These are phyloP conservation scores for roundworm (Caenorhabditis elegans) DNA, from an alignment of 1,140 invertebrate genomes.

Conservation along the genomic window DNA sequence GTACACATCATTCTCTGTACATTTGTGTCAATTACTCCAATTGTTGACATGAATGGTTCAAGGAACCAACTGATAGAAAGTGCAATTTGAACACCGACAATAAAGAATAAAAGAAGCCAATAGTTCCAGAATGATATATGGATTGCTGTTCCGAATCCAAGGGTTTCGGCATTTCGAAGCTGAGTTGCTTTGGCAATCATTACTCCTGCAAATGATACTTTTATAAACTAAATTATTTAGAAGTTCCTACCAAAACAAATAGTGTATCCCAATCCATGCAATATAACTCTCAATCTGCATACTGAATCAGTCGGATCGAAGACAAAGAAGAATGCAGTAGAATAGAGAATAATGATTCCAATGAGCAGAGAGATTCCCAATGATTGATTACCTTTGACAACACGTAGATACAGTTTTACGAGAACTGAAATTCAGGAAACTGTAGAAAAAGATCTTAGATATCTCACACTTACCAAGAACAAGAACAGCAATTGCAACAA, in stretches of 20 bases:
- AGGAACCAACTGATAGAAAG: slow-evolving; percentile 47
- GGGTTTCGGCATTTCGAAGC: slow-evolving; percentile 60
- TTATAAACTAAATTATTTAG: background rate
- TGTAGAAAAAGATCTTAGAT: background rate
- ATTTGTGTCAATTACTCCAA: slow-evolving; percentile 28
- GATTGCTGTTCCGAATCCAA: slow-evolving; percentile 44
- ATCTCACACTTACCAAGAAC: slow-evolving; percentile 58
- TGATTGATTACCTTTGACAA: slow-evolving; percentile 69
- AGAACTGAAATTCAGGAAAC: slow-evolving; percentile 56
- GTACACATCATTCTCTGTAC: slow-evolving; percentile 40
- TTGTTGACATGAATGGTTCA: slow-evolving; percentile 43
- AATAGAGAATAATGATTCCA: slow-evolving; percentile 68
- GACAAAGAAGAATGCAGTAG: slow-evolving; percentile 68
- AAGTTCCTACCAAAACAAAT: slow-evolving; percentile 55
- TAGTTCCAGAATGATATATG: slow-evolving; percentile 65
- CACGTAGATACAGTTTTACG: slow-evolving; percentile 69
- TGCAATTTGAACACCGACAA: slow-evolving; percentile 61
- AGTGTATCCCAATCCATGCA: slow-evolving; percentile 56
- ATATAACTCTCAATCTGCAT: slow-evolving; percentile 51
- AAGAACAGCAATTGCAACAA: slow-evolving; percentile 67
- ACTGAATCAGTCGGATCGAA: slow-evolving; percentile 66
- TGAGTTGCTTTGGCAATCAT: slow-evolving; percentile 63
- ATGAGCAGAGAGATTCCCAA: slow-evolving; percentile 68
- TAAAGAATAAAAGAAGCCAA: slow-evolving; percentile 64
- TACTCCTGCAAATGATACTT: slow-evolving; percentile 41